A percentile compares a stretch with the other conserved stretches of the same genome.
phyloP scores from a whole-genome alignment of 2,113 vertebrate genomes.

The Bettongia penicillata region DNA sequence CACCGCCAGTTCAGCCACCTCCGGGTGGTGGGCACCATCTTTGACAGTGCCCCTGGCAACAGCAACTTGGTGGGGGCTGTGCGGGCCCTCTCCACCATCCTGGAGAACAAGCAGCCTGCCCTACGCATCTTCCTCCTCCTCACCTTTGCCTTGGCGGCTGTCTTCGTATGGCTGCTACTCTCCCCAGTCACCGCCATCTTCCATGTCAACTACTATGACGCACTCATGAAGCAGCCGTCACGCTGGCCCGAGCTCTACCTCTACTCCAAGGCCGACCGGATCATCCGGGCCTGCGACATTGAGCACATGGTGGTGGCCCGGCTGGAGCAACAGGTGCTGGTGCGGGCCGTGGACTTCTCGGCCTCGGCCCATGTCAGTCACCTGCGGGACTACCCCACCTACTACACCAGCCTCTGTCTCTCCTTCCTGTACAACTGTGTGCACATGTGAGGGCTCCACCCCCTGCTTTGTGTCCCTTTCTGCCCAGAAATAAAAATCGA shows the following conservation, averaged over 20 bases:
- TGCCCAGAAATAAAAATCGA: conserved; percentile 66
- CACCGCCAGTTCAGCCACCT: conserved; percentile 87
- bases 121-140: conserved; percentile 86
- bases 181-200: conserved; percentile 91
- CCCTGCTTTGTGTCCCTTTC: neutral
- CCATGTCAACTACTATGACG: conserved; percentile 93
- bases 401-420: conserved; percentile 88
- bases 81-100: conserved; percentile 87
- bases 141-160: conserved; percentile 83
- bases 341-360: conserved; percentile 90
- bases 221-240: conserved; percentile 85
- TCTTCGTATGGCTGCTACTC: conserved; percentile 87
- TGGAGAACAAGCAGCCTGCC: conserved; percentile 83
- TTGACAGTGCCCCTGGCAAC: conserved; percentile 94
- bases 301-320: conserved; percentile 86
- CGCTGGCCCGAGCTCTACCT: conserved; percentile 95
- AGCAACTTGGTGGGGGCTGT: conserved; percentile 89
- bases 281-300: conserved; percentile 89
- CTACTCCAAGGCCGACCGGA: conserved; percentile 90
- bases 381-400: conserved; percentile 88
- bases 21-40: conserved; percentile 89
- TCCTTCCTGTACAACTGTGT: conserved; percentile 89
- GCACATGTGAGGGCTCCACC: conserved; percentile 48
- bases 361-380: conserved; percentile 92
- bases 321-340: conserved; percentile 82